A percentile compares a stretch with the other conserved stretches of the same genome.
Evolutionary conservation across 2,888 invertebrate genomes (phyloP).

Genomic region (Hesperia comma): DNA sequence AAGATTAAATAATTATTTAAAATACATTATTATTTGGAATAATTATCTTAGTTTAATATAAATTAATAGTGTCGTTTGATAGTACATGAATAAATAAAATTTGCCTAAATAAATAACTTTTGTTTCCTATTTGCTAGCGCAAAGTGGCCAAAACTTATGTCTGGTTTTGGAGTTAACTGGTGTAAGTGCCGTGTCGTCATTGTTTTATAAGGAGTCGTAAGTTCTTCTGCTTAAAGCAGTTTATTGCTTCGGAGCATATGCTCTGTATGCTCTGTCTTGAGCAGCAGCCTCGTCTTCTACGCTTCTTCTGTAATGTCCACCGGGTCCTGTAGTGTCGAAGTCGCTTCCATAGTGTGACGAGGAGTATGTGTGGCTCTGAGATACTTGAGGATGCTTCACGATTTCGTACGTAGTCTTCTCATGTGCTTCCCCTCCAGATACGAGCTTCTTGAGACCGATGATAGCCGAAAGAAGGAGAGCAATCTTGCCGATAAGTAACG

Average conservation of each 20-base stretch:
- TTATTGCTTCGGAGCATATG: constrained; percentile 74
- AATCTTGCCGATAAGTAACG: constrained; percentile 92
- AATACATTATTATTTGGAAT: constrained; percentile 44
- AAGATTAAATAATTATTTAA: constrained; percentile 45
- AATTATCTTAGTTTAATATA: constrained; percentile 44
- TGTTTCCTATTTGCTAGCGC: constrained; percentile 54
- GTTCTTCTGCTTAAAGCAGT: constrained; percentile 44
- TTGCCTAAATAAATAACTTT: constrained; percentile 48
- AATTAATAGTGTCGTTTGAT: constrained; percentile 53
- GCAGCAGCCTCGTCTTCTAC: constrained; percentile 85
- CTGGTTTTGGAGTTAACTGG: constrained; percentile 47
- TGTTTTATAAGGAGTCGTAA: constrained; percentile 75
- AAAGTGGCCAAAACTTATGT: constrained; percentile 52
- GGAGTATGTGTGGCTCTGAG: constrained; percentile 90
- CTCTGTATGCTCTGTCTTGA: constrained; percentile 86
- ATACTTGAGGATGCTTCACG: constrained; percentile 92
- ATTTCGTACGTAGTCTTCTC: constrained; percentile 94
- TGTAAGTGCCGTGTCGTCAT: constrained; percentile 61
- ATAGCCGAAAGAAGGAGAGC: constrained; percentile 91
- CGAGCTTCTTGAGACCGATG: constrained; percentile 91
- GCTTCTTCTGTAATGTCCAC: constrained; percentile 85
- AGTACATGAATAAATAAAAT: constrained; percentile 26
- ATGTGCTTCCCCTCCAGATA: constrained; percentile 86
- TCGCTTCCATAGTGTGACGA: constrained; percentile 87
- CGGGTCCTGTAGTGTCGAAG: constrained; percentile 83